These are phyloP conservation scores for Polypterus senegalus DNA, from an alignment of 2,113 vertebrate genomes.

Conservation along the genomic window DNA sequence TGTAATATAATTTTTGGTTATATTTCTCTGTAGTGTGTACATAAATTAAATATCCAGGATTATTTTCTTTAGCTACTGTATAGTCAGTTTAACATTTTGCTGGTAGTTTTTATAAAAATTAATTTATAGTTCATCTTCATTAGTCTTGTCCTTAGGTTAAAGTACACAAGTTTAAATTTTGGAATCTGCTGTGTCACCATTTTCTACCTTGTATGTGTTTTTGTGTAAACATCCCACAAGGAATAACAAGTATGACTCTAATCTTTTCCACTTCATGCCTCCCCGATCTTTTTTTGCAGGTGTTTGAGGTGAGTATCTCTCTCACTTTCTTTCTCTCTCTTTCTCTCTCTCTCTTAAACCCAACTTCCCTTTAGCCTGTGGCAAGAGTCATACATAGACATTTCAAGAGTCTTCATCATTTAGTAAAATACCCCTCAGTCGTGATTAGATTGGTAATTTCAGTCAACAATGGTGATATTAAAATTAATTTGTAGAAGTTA, in stretches of 20 bases:
- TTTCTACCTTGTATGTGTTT: constrained; percentile 1
- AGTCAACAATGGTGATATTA: no score
- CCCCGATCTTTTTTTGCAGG: constrained; percentile 76
- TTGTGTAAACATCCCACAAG: constrained; percentile 12
- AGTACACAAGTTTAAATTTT: no score
- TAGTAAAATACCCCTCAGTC: not conserved
- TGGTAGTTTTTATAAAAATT: no score
- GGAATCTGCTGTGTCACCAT: not conserved
- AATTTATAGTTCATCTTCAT: no score
- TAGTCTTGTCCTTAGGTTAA: no score
- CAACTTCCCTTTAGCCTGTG: not conserved
- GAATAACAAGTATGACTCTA: constrained; percentile 46
- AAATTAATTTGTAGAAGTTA: no score
- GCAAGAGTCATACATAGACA: constrained; percentile 1
- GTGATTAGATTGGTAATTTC: no score
- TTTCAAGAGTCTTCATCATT: not conserved
- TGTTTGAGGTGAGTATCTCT: constrained; percentile 81
- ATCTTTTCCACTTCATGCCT: constrained; percentile 65
- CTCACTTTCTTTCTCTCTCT: constrained; percentile 17
- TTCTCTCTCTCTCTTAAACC: constrained; percentile 1
- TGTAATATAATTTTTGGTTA: no score
- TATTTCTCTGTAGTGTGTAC: no score
- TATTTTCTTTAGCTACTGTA: no score
- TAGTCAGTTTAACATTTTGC: no score
- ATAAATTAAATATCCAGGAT: no score